These are phyloP conservation scores for Nomada fucata DNA, from an alignment of 2,888 invertebrate genomes.

Conservation along the genomic window DNA sequence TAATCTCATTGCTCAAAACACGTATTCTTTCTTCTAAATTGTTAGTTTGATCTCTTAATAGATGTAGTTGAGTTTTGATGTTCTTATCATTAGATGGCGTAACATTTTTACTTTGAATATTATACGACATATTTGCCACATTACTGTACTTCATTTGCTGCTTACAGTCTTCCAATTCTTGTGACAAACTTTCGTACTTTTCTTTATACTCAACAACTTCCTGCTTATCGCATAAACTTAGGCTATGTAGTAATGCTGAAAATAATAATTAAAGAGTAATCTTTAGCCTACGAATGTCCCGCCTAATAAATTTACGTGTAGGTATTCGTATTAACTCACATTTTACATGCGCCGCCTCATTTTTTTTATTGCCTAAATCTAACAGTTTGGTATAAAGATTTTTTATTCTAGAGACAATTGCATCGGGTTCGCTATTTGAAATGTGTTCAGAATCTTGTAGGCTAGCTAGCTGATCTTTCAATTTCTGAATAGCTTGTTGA, in stretches of 20 bases:
- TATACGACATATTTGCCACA: constrained; percentile 52
- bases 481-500: constrained; percentile 89
- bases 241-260: constrained; percentile 83
- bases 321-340: constrained; percentile 78
- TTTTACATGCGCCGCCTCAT: constrained; percentile 81
- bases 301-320: constrained; percentile 7
- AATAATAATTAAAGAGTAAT: constrained; percentile 20
- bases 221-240: constrained; percentile 75
- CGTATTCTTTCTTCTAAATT: constrained; percentile 89
- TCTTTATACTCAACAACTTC: constrained; percentile 86
- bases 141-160: constrained; percentile 76
- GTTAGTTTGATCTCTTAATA: constrained; percentile 87
- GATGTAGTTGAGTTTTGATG: constrained; percentile 80
- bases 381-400: constrained; percentile 83
- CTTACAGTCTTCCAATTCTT: constrained; percentile 89
- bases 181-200: constrained; percentile 87
- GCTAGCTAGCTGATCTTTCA: constrained; percentile 85
- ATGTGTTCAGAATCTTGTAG: constrained; percentile 74
- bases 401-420: constrained; percentile 83
- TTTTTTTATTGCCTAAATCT: constrained; percentile 83
- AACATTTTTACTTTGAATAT: constrained; percentile 57
- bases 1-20: constrained; percentile 87
- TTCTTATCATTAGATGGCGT: constrained; percentile 66
- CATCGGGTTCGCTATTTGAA: constrained; percentile 74
- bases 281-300: not conserved